Evolutionary conservation across 2,888 invertebrate genomes (phyloP), one percentile per base, ranked within the genome.

Genomic region (Papilio gigon): DNA sequence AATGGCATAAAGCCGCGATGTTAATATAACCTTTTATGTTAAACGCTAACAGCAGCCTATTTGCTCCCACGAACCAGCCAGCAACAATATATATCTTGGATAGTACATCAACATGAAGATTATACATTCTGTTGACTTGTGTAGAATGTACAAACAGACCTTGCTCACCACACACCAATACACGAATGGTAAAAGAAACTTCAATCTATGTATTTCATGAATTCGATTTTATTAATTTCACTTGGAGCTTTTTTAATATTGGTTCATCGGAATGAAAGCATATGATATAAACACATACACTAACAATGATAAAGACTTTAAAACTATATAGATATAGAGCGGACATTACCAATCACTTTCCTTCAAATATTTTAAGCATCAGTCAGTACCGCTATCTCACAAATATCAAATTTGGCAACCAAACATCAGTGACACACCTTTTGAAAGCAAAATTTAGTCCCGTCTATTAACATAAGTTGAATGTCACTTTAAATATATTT

Each of bases 61-160:
- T 74, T n/a, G 72, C 50, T n/a, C 77, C 77, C 2, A 72, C n/a
- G 8, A 72, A 6, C 4, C 70, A 61, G 63, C 68, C 65, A 1
- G 37, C 6, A 40, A 70, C 42, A 9, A 77, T 72, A 27, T 72
- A 75, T 2, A 68, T 33, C 59, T 74, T 74, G 12, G 74, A 73
- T 37, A 70, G 61, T 22, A 17, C 35, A 27, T 76, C 74, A 8
- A 73, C 50, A 22, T 64, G 20, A 1, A 37, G 59, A 40, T 70
- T 68, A 4, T 27, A 56, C n/a, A 50, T 67, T 30, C 67, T 61
- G 8, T 30, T 30, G 6, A 27, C 11, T 22, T n/a, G 4, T 14
- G 25, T 1, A 27, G 14, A 25, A 5, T 44, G 3, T 14, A 14
- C 11, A 50, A 50, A 50, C 8, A 25, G 27, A 53, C 53, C 53